Conservation (phyloP, 2,888 invertebrate species). For the Drosophila anomalipes region DNA sequence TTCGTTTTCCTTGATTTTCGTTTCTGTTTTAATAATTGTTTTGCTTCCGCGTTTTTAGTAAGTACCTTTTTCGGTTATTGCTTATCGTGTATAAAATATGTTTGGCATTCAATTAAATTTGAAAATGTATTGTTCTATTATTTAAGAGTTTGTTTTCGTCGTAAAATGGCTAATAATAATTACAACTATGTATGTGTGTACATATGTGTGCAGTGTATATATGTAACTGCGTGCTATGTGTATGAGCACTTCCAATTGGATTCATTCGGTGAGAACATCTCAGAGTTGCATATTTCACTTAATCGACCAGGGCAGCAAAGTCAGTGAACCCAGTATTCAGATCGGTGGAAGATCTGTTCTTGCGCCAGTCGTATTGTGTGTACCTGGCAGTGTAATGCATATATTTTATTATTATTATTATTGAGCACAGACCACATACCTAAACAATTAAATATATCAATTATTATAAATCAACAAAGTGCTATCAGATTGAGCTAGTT, state of each 20-base stretch:
- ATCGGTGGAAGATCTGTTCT: neutral
- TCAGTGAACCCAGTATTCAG: neutral
- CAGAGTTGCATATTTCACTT: slow-evolving; percentile 23
- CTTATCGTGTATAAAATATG: slow-evolving; percentile 19
- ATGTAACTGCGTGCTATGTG: slow-evolving; percentile 27
- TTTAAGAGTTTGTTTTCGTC: slow-evolving; percentile 74
- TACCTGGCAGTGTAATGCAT: neutral
- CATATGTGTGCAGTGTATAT: slow-evolving; percentile 31
- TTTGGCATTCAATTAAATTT: slow-evolving; percentile 51
- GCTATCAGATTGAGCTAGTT: slow-evolving; percentile 28
- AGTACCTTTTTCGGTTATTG: slow-evolving; percentile 27
- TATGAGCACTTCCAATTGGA: slow-evolving; percentile 49
- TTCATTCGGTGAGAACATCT: slow-evolving; percentile 46
- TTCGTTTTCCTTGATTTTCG: slow-evolving; percentile 53
- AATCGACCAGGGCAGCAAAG: slow-evolving; percentile 46
- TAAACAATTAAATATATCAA: too few species aligned
- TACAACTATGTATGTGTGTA: slow-evolving; percentile 41
- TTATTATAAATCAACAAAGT: neutral
- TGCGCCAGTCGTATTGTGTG: too few species aligned
- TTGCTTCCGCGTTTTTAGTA: slow-evolving; percentile 39
- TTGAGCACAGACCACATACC: too few species aligned
- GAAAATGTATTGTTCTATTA: slow-evolving; percentile 49
- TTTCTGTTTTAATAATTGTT: slow-evolving; percentile 24
- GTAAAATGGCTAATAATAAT: slow-evolving; percentile 76
- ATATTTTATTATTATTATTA: neutral